Conservation (phyloP, 2,888 invertebrate species). For the Drosophila merina region DNA sequence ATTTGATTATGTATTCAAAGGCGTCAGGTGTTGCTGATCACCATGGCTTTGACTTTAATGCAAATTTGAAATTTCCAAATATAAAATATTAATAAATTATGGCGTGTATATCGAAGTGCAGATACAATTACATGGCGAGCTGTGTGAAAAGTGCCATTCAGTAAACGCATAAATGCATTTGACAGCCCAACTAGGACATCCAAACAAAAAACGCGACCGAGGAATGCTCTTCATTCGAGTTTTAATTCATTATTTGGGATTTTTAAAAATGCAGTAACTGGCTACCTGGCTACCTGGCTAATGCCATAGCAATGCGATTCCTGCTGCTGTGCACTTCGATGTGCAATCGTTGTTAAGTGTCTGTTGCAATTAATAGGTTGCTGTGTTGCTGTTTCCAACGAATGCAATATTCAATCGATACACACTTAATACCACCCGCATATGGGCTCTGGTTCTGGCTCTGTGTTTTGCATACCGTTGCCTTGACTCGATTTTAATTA, state of each 20-base stretch:
- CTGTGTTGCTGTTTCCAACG: background rate
- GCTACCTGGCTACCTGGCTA: background rate
- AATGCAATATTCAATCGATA: constrained; percentile 37
- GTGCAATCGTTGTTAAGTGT: constrained; percentile 26
- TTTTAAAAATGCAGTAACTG: background rate
- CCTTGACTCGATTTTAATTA: constrained; percentile 70
- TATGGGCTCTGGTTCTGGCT: background rate
- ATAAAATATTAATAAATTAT: constrained; percentile 16
- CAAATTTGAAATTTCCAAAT: background rate
- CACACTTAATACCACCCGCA: constrained; percentile 3
- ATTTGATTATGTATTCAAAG: constrained; percentile 9
- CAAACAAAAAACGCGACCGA: background rate
- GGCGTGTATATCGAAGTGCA: background rate
- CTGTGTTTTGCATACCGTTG: constrained; percentile 5
- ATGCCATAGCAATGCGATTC: background rate
- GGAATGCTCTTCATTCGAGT: background rate
- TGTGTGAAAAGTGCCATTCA: constrained; percentile 17
- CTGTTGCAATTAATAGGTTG: constrained; percentile 32
- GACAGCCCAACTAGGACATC: background rate
- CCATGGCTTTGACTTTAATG: constrained; percentile 5
- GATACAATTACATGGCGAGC: constrained; percentile 16
- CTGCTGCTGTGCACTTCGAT: constrained; percentile 3
- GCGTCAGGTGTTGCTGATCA: constrained; percentile 1
- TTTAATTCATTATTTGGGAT: background rate
- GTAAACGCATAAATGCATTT: background rate